Evolutionary conservation across 2,888 invertebrate species (phyloP), one percentile per base, ranked within the genome.

Genomic region (Bhutanitis thaidina): DNA sequence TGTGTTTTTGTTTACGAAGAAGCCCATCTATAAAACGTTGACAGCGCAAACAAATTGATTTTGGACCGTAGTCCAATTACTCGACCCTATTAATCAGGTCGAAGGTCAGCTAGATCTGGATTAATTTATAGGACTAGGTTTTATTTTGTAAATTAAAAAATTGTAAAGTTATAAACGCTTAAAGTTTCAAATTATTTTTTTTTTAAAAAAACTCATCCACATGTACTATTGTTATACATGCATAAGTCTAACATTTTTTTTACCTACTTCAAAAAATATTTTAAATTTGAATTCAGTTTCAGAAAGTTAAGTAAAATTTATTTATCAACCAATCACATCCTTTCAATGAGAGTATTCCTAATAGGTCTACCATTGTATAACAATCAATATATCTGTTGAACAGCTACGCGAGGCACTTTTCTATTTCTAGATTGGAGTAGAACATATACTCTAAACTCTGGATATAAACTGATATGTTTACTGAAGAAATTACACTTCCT

Each of bases 11-110:
- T 70, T 66, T 69, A 65, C 64, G 49, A 15, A 58, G 65, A 70
- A 72, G 67, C 67, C 65, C 70, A 61, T 60, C 61, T 55, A 60
- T 64, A 65, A 58, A 74, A 67, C 68, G 67, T 69, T 67, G 71
- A 62, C 65, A 61, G 62, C 52, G 50, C 59, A 69, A 71, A 69
- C 69, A 73, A 67, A 71, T 70, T 58, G 63, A 71, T 72, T 69
- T 57, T 55, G 59, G 65, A 59, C 51, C 60, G 55, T 54, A 50
- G 56, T 51, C 52, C 56, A 54, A 60, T 57, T 56, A 54, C 49
- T 50, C 53, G 51, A 49, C 39, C 36, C 47, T 49, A 55, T 63
- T 65, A 68, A 72, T 69, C 60, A 60, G 57, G 50, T 55, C 51
- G 50, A 57, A 56, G 39, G 37, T 52, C 43, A 40, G 35, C 25